Conservation (phyloP, 2,113 vertebrate species). For the Lasiurus borealis region DNA sequence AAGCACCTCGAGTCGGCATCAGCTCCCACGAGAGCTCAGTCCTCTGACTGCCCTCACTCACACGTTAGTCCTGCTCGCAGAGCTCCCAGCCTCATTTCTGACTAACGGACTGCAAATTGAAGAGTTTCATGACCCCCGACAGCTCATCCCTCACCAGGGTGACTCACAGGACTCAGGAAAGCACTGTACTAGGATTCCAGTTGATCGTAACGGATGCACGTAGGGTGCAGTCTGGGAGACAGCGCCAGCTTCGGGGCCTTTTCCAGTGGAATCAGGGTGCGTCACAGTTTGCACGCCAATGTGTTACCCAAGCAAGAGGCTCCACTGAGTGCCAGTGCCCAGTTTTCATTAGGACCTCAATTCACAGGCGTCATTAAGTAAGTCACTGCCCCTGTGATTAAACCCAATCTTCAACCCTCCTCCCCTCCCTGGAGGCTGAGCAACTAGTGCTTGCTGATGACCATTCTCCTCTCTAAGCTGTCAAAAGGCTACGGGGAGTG, state of each 20-base stretch:
- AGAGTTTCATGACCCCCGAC: background rate
- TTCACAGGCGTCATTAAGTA: background rate
- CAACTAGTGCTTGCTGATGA: background rate
- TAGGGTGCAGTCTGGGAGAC: background rate
- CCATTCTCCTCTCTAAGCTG: no score
- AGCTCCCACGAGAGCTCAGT: background rate
- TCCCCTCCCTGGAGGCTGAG: background rate
- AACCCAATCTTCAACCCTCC: background rate
- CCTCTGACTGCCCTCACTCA: background rate
- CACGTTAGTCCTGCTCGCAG: background rate
- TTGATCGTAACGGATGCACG: no score
- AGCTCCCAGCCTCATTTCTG: background rate
- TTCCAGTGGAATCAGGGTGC: background rate
- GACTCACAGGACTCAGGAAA: background rate
- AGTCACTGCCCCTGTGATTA: background rate
- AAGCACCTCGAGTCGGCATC: background rate
- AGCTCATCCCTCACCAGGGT: background rate
- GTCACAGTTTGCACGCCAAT: background rate
- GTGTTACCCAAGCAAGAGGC: background rate
- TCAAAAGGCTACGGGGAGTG: no score
- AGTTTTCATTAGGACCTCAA: background rate
- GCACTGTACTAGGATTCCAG: background rate
- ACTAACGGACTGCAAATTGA: background rate
- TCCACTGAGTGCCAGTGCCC: background rate
- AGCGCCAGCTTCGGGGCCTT: background rate